Percentiles rank a stretch among this genome's conserved stretches.
phyloP scores from a whole-genome alignment of 2,888 invertebrate genomes.

The Brenthis ino region DNA sequence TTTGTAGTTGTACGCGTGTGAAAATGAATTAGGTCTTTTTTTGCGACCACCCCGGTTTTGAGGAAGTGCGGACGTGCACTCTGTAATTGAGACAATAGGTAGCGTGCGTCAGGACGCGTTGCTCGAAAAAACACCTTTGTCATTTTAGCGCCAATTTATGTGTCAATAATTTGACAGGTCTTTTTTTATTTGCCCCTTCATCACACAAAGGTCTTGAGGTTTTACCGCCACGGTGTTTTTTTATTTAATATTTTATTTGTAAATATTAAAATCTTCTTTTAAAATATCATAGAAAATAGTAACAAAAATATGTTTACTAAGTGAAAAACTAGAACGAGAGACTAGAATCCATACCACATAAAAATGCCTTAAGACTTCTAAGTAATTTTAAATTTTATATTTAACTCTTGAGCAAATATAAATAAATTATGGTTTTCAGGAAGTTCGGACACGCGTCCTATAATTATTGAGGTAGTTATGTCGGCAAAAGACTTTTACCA shows the following conservation, averaged over 20 bases:
- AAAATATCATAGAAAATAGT: background rate
- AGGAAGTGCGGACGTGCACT: constrained; percentile 56
- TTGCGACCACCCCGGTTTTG: constrained; percentile 66
- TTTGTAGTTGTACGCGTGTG: constrained; percentile 23
- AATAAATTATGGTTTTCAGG: too few species aligned
- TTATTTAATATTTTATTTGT: background rate
- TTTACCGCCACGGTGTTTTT: background rate
- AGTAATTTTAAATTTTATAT: too few species aligned
- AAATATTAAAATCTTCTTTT: background rate
- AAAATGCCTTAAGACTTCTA: too few species aligned
- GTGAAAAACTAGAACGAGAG: too few species aligned
- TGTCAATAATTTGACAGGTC: constrained; percentile 51
- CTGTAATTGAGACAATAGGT: constrained; percentile 70
- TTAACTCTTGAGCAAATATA: too few species aligned
- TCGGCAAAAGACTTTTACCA: too few species aligned
- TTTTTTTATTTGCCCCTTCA: constrained; percentile 31
- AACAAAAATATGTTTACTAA: too few species aligned
- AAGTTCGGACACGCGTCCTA: too few species aligned
- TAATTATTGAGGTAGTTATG: too few species aligned
- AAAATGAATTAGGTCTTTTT: constrained; percentile 45
- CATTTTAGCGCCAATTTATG: constrained; percentile 51
- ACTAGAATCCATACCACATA: too few species aligned
- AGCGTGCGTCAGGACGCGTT: constrained; percentile 59
- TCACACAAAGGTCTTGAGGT: constrained; percentile 29
- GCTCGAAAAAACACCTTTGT: constrained; percentile 50